Evolutionary conservation across 2,888 invertebrate species (phyloP).

Genomic region (Seladonia tumulorum): DNA sequence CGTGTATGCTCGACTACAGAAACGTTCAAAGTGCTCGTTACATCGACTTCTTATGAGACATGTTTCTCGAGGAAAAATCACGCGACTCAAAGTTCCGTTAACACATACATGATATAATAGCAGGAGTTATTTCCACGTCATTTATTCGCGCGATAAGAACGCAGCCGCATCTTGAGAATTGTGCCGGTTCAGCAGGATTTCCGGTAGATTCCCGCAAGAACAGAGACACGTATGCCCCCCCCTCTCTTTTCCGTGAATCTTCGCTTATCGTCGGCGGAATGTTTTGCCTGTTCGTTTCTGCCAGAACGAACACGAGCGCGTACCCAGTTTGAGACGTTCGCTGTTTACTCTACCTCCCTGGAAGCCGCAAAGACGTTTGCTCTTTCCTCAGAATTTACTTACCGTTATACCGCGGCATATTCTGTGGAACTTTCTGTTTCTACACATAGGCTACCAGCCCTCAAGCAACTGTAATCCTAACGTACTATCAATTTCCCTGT

Average conservation of each 20-base stretch:
- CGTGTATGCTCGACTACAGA: not conserved
- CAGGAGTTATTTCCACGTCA: constrained; percentile 41
- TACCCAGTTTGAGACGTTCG: not conserved
- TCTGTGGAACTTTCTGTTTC: not conserved
- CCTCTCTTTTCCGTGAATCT: constrained; percentile 38
- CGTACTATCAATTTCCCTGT: not conserved
- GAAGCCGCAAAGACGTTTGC: constrained; percentile 18
- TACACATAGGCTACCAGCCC: not conserved
- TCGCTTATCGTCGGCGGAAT: constrained; percentile 32
- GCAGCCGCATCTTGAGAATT: constrained; percentile 4
- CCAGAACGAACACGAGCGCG: constrained; percentile 27
- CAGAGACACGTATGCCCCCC: not conserved
- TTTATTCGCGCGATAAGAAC: constrained; percentile 46
- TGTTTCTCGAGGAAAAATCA: not conserved
- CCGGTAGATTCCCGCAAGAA: constrained; percentile 25
- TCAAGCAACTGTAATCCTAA: not conserved
- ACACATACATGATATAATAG: constrained; percentile 24
- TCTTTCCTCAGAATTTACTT: constrained; percentile 40
- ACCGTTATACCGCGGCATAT: constrained; percentile 5
- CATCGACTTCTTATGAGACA: not conserved
- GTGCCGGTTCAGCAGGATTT: constrained; percentile 39
- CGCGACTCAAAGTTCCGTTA: constrained; percentile 20
- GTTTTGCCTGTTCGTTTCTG: constrained; percentile 22
- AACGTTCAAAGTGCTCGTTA: not conserved
- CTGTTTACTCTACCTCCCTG: constrained; percentile 27